These are phyloP conservation scores for Schizopygopsis malacanthus DNA, from an alignment of 2,797 vertebrate species.

Conservation along the genomic window DNA sequence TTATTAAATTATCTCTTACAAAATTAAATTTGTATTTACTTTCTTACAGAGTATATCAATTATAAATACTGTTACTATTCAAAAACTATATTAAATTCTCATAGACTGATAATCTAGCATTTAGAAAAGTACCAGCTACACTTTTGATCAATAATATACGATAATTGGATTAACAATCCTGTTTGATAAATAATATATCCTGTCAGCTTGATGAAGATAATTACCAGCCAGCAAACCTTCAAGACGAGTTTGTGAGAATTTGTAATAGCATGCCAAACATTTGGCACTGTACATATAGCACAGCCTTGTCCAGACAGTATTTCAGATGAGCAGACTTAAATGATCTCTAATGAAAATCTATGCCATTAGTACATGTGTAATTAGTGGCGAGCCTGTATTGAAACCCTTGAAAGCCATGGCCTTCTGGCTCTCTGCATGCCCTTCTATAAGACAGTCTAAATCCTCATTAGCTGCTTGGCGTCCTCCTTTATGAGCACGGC, in stretches of 20 bases:
- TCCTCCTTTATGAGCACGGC: slow-evolving; percentile 79
- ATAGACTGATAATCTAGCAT: neutral
- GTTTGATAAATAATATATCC: slow-evolving; percentile 26
- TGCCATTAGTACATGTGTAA: slow-evolving; percentile 80
- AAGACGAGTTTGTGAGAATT: slow-evolving; percentile 20
- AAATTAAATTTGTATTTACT: neutral
- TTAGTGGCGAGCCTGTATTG: slow-evolving; percentile 85
- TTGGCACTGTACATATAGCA: slow-evolving; percentile 55
- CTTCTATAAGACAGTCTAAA: slow-evolving; percentile 83
- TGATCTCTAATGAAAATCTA: slow-evolving; percentile 84
- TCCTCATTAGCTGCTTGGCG: slow-evolving; percentile 84
- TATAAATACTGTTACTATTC: neutral
- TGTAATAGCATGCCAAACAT: slow-evolving; percentile 28
- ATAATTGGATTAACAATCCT: slow-evolving; percentile 26
- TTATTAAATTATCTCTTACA: too few species aligned
- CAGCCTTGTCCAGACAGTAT: slow-evolving; percentile 70
- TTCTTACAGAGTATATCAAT: neutral
- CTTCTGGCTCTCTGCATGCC: slow-evolving; percentile 82
- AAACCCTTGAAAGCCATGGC: slow-evolving; percentile 83
- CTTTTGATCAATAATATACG: slow-evolving; percentile 33
- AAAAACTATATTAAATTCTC: neutral
- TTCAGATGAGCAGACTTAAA: slow-evolving; percentile 80
- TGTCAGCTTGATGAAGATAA: slow-evolving; percentile 2
- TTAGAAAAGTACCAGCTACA: slow-evolving; percentile 2
- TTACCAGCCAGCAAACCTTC: slow-evolving; percentile 36